A percentile compares a stretch with the other conserved stretches of the same genome.
These are phyloP conservation scores for Geodia barretti DNA, from an alignment of 37 sponge, comb jelly and placozoan genomes.

Conservation along the genomic window DNA sequence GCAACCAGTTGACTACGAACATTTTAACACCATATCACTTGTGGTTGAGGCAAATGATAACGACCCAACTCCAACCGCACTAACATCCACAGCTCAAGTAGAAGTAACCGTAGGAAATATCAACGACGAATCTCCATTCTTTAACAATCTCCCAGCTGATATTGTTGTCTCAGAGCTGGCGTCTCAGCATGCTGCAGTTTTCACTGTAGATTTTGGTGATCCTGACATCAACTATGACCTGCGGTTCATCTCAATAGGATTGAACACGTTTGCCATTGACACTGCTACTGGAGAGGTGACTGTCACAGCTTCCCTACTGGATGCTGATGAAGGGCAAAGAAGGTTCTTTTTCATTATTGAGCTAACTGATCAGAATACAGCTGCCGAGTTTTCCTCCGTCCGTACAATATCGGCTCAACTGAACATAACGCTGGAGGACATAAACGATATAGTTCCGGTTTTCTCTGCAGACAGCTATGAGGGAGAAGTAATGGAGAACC, in stretches of 20 bases:
- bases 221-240: constrained; percentile 4
- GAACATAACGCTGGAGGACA: constrained; percentile 47
- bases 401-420: constrained; percentile 3
- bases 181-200: neutral
- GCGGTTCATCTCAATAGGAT: neutral
- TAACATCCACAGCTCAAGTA: constrained; percentile 14
- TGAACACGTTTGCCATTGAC: constrained; percentile 21
- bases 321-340: constrained; percentile 54
- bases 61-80: neutral
- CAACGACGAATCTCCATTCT: constrained; percentile 74
- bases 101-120: constrained; percentile 54
- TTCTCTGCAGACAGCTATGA: constrained; percentile 12
- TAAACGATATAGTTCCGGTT: constrained; percentile 53
- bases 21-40: constrained; percentile 3
- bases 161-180: constrained; percentile 28
- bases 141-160: constrained; percentile 2
- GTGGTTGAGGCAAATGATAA: constrained; percentile 47
- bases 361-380: constrained; percentile 54
- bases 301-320: neutral
- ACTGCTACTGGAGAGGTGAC: constrained; percentile 41
- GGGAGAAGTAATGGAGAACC: constrained; percentile 29
- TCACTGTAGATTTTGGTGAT: constrained; percentile 30
- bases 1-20: constrained; percentile 39
- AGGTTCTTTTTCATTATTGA: constrained; percentile 19
- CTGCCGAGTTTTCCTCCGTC: neutral